phyloP scores from a whole-genome alignment of 2,888 invertebrate genomes.

The Epinotia bilunana region DNA sequence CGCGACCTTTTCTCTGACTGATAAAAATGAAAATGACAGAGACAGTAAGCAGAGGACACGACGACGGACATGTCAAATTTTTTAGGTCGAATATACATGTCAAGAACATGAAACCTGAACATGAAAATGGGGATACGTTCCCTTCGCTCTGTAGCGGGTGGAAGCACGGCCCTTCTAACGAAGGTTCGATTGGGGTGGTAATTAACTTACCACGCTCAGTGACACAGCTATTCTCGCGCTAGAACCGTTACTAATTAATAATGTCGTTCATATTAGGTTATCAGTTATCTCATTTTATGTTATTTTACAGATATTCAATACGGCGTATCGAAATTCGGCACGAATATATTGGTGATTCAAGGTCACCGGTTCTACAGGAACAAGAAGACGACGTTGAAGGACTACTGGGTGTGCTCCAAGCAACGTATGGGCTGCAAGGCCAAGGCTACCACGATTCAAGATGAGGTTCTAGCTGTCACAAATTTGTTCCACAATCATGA shows the following conservation, averaged over 20 bases:
- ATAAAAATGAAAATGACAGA: too few relatives aligned
- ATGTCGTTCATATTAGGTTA: background rate
- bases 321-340: conserved; percentile 21
- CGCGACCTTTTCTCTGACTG: too few relatives aligned
- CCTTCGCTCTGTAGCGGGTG: background rate
- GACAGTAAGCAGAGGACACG: too few relatives aligned
- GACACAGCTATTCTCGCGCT: background rate
- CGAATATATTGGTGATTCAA: conserved; percentile 19
- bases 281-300: background rate
- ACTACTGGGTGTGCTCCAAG: conserved; percentile 57
- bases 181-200: background rate
- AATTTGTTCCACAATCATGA: conserved; percentile 18
- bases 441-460: conserved; percentile 7
- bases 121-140: background rate
- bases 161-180: background rate
- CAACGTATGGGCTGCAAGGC: conserved; percentile 20
- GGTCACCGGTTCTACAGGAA: conserved; percentile 52
- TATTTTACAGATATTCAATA: background rate
- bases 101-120: too few relatives aligned
- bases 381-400: conserved; percentile 45
- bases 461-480: conserved; percentile 12
- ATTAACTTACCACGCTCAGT: background rate
- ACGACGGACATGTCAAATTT: too few relatives aligned
- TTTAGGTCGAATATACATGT: too few relatives aligned
- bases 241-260: background rate